Conservation (phyloP, 2,888 invertebrate species). For the Papilio gigon region DNA sequence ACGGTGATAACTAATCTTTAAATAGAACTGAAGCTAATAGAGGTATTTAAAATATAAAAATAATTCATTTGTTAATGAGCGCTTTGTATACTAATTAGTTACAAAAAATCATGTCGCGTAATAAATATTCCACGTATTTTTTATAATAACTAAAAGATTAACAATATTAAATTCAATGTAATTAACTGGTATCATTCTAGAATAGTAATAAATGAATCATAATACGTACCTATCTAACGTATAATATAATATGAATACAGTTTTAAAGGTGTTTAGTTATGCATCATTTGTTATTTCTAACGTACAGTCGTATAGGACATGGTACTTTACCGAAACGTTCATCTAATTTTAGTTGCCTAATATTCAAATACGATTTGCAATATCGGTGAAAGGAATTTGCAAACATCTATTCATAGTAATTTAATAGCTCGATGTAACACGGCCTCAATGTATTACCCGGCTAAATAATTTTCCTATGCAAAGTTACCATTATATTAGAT, state of each 20-base stretch:
- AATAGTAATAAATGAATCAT: constrained; percentile 3
- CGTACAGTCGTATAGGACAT: not conserved
- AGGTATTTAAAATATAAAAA: not conserved
- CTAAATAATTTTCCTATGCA: constrained; percentile 15
- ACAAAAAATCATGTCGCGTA: not conserved
- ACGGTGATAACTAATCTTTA: not conserved
- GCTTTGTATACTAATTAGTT: not conserved
- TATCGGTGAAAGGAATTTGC: constrained; percentile 12
- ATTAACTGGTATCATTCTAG: not conserved
- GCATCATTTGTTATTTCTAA: not conserved
- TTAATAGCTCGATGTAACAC: constrained; percentile 15
- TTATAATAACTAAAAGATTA: not conserved
- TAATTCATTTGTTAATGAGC: not conserved
- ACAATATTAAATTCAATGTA: not conserved
- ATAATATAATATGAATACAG: not conserved
- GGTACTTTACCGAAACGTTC: not conserved
- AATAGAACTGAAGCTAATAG: not conserved
- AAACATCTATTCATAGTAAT: constrained; percentile 11
- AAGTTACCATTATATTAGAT: constrained; percentile 9
- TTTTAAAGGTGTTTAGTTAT: not conserved
- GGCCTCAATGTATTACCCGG: constrained; percentile 13
- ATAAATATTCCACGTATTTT: not conserved
- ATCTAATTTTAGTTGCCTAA: not conserved
- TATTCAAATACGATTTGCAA: not conserved
- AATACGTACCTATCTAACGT: not conserved